A percentile compares a stretch with the other conserved stretches of the same genome.
Conservation (phyloP, 2,113 vertebrate species). For the Isichthys henryi region DNA sequence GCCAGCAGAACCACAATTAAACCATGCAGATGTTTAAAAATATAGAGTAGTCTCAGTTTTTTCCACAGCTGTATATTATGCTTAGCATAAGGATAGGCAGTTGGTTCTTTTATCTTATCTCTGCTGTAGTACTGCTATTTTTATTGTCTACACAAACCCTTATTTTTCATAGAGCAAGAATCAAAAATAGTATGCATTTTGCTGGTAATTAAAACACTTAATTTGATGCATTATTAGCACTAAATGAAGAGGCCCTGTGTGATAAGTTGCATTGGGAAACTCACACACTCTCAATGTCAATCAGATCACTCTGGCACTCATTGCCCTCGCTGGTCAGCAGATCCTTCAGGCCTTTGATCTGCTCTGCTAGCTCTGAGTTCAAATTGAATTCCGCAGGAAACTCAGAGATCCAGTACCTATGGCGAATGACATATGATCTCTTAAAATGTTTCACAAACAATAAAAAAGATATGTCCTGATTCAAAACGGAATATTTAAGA, state of each 20-base stretch:
- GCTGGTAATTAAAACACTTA: background rate
- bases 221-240: background rate
- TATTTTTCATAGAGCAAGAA: background rate
- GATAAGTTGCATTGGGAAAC: constrained; percentile 35
- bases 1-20: too few species aligned
- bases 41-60: too few species aligned
- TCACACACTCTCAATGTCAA: constrained; percentile 86
- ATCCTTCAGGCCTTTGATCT: constrained; percentile 83
- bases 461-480: background rate
- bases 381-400: constrained; percentile 86
- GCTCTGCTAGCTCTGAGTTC: constrained; percentile 74
- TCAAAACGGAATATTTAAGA: background rate
- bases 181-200: background rate
- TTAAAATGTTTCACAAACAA: background rate
- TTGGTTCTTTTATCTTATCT: background rate
- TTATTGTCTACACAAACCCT: background rate
- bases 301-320: constrained; percentile 71
- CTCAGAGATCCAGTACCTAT: constrained; percentile 83
- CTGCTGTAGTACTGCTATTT: background rate
- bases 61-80: background rate
- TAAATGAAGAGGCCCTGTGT: background rate
- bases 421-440: background rate
- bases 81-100: background rate
- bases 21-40: too few species aligned
- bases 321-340: constrained; percentile 71